phyloP scores from a whole-genome alignment of 2,797 vertebrate species.

The Enteromius unitaeniatus region DNA sequence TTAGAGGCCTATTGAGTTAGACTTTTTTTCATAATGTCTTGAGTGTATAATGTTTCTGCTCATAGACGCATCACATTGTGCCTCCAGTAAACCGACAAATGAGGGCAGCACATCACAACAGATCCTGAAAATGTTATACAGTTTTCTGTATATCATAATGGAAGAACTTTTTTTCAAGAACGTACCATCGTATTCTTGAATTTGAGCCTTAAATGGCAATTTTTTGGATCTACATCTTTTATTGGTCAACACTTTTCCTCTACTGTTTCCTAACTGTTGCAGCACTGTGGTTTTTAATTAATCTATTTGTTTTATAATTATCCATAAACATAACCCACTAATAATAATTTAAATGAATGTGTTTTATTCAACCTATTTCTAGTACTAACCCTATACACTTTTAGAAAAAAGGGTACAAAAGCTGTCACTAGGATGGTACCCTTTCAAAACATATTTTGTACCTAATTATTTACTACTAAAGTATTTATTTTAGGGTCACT shows the following conservation, averaged over 20 bases:
- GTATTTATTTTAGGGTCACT: not conserved
- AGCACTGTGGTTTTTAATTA: not conserved
- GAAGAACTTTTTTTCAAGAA: not conserved
- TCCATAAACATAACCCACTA: not conserved
- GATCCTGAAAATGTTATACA: not conserved
- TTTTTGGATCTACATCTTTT: not conserved
- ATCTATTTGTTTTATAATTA: not conserved
- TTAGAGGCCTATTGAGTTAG: not conserved
- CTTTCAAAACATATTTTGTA: not conserved
- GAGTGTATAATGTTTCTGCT: not conserved
- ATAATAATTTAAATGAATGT: not conserved
- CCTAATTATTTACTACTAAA: not conserved
- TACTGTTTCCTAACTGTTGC: not conserved
- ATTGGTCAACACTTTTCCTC: not conserved
- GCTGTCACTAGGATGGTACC: not conserved
- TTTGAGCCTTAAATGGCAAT: not conserved
- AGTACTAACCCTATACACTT: not conserved
- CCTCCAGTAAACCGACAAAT: conserved; percentile 29
- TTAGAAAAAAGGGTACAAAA: not conserved
- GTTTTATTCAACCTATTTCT: not conserved
- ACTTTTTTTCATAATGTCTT: not conserved
- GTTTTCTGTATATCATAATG: not conserved
- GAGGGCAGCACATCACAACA: conserved; percentile 53
- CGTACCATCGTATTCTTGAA: not conserved
- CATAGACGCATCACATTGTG: not conserved